A percentile compares a stretch with the other conserved stretches of the same genome.
These are phyloP conservation scores for Ryuthela nishihirai DNA, from an alignment of 2,888 invertebrate species.

Conservation along the genomic window DNA sequence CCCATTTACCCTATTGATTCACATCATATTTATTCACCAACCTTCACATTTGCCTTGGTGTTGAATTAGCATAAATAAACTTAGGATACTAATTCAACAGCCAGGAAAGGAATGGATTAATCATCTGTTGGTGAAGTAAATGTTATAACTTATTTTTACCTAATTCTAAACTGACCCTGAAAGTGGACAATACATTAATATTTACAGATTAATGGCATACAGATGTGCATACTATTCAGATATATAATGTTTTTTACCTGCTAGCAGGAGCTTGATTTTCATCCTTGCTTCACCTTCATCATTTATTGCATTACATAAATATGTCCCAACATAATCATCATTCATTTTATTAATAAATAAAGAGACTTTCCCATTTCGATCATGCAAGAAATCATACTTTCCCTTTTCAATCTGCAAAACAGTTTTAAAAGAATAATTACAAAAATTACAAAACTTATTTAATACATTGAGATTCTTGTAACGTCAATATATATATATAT, in stretches of 20 bases:
- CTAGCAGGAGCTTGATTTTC: slow-evolving; percentile 78
- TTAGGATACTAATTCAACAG: no score
- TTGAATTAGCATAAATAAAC: no score
- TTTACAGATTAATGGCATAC: not conserved
- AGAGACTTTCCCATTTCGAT: slow-evolving; percentile 80
- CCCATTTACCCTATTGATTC: no score
- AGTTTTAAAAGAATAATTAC: not conserved
- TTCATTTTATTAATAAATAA: slow-evolving; percentile 86
- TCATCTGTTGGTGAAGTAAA: no score
- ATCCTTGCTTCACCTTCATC: slow-evolving; percentile 91
- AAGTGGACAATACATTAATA: not conserved
- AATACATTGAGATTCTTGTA: no score
- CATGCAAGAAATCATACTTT: slow-evolving; percentile 63
- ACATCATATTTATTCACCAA: no score
- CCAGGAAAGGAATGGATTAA: no score
- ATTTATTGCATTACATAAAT: slow-evolving; percentile 91
- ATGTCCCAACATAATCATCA: slow-evolving; percentile 85
- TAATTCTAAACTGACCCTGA: no score
- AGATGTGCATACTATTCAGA: not conserved
- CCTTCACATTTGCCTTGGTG: no score
- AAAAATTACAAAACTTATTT: not conserved
- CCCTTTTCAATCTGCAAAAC: slow-evolving; percentile 53
- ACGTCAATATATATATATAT: no score
- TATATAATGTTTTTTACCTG: slow-evolving; percentile 55
- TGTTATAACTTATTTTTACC: no score